Evolutionary conservation across 2,888 invertebrate genomes (phyloP), one percentile per base, ranked within the genome.

Genomic region (Euphydryas editha): DNA sequence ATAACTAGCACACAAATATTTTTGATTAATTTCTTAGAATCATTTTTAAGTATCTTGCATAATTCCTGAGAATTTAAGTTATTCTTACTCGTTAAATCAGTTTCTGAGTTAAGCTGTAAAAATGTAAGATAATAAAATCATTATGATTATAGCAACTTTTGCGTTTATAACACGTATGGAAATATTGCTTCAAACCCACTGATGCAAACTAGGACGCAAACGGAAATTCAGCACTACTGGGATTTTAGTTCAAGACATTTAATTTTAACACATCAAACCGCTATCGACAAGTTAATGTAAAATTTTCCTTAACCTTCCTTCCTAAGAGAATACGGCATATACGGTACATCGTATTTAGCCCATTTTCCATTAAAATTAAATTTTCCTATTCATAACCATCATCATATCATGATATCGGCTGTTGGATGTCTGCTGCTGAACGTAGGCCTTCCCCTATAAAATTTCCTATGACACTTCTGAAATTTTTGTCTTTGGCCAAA

Each of bases 341-440:
- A 30, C 17, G 15, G 7, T 51, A 8, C 24, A n/a, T n/a, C 21
- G 8, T 49, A 49, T 49, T 21, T 13, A 51, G 30, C 1, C 8
- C 13, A 21, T 30, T 30, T 24, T 30, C 24, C n/a, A 15, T 51
- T 51, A 51, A 18, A 62, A 57, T 62, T 57, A 62, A 62, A 62
- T 39, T 57, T 37, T 17, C 46, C 3, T 18, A 57, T 15, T 47
- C n/a, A 62, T 17, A 24, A 15, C 18, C 44, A 30, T 46, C 17
- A 15, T 37, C 18, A 57, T 62, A 21, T 37, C 39, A 21, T 37
- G 47, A 39, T 55, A 62, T 49, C 37, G 37, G 46, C n/a, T n/a
- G n/a, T n/a, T n/a, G n/a, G n/a, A n/a, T n/a, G n/a, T n/a, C n/a
- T n/a, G n/a, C n/a, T n/a, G n/a, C n/a, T n/a, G n/a, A n/a, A n/a